Base-by-base conservation (phyloP, 2,113 vertebrate genomes). In the Gymnogyps californianus region DNA sequence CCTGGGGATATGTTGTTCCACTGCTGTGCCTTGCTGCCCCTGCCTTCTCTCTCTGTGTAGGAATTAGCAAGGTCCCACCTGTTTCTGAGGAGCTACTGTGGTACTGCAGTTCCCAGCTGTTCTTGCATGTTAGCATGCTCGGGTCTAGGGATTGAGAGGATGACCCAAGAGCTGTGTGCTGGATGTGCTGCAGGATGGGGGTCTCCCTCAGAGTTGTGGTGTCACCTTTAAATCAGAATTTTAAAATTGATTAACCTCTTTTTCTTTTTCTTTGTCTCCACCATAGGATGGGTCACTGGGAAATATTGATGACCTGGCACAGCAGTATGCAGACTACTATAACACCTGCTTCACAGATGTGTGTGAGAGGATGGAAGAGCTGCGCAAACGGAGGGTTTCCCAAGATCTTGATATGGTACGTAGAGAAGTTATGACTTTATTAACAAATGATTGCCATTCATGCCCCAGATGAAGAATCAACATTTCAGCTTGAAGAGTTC, bases 261-360 rank as follows among this genome's bases (percentile, higher is more conserved):
- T 40, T 9, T 13, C 57, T 97, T 40, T 93, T 44, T 6, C 10
- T 67, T 89, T 65, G 10, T 76, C 34, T 72, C n/a, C 11, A 9
- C 65, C 78, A 29, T 92, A 99, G 99, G 99, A 99, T 72, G 99
- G 99, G 87, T 99, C 99, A 58, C 97, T 99, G 98, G 99, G 99
- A 78, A 99, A 99, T 96, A 99, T 99, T 89, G 99, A 99, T 96
- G 99, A 99, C 97, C 98, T 99, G 95, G 99, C 99, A 3, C 99
- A 99, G 95, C 99, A 99, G 96, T 99, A 99, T 98, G 99, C 99
- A 14, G 99, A 99, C 96, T 99, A 99, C 95, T 99, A 99, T 97
- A 99, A 99, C 77, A 99, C 99, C 90, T 99, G 99, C 94, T 99
- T 99, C 96, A 98, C 99, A 1, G 99, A 99, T 89, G 99, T 99